phyloP scores from a whole-genome alignment of 2,113 vertebrate genomes.

The Tylochromis polylepis region DNA sequence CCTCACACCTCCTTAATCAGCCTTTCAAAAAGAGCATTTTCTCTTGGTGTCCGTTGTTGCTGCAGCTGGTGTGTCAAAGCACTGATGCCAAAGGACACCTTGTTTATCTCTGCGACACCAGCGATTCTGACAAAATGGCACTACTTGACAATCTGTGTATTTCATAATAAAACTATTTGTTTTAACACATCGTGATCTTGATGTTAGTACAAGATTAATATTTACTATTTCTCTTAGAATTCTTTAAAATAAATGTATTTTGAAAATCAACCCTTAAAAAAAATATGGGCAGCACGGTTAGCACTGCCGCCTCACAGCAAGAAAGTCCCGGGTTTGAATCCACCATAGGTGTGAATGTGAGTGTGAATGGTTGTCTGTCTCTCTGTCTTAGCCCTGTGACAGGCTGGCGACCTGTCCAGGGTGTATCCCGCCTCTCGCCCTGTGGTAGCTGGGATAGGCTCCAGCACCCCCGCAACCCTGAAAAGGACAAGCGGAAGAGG shows the following conservation, averaged over 20 bases:
- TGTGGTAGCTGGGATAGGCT: not conserved
- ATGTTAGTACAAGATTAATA: not conserved
- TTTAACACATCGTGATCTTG: not conserved
- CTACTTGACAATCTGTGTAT: not conserved
- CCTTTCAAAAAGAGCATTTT: not conserved
- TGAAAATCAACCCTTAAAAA: not conserved
- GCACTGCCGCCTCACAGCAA: not conserved
- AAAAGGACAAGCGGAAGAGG: not conserved
- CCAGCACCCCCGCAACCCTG: not conserved
- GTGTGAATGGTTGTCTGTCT: not conserved
- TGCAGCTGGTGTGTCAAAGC: not conserved
- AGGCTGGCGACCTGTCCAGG: not conserved
- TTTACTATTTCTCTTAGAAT: not conserved
- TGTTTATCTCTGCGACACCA: not conserved
- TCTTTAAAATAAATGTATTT: not conserved
- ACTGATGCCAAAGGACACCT: not conserved
- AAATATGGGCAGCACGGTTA: not conserved
- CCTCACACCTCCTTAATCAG: not conserved
- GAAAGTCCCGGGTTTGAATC: not conserved
- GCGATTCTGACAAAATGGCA: not conserved
- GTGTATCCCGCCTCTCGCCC: not conserved
- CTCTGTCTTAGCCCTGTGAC: not conserved
- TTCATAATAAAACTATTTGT: not conserved
- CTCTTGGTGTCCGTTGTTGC: not conserved
- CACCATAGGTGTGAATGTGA: not conserved